A percentile compares a stretch with the other conserved stretches of the same genome.
These are phyloP conservation scores for Hymenopus coronatus DNA, from an alignment of 2,888 invertebrate species.

Conservation along the genomic window DNA sequence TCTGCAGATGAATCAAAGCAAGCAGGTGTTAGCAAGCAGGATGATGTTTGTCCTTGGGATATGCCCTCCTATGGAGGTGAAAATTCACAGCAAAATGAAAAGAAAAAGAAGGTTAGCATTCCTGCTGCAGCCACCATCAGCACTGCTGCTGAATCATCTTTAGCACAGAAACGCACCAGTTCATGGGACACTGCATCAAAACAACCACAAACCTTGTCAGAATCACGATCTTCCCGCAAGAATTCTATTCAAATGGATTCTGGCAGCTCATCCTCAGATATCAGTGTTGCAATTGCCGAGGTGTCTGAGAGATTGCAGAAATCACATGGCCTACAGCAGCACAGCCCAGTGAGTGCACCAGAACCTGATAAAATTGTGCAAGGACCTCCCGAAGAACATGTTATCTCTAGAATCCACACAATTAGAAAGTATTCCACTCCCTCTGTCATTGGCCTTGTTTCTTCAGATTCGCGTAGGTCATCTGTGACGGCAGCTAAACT, in stretches of 20 bases:
- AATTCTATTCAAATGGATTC: conserved; percentile 68
- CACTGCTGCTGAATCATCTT: neutral
- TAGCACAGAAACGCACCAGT: conserved; percentile 6
- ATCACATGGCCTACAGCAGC: conserved; percentile 59
- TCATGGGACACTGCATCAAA: conserved; percentile 4
- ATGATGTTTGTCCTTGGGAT: conserved; percentile 40
- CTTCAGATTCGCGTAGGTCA: conserved; percentile 43
- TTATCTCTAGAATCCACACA: conserved; percentile 34
- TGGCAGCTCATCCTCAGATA: conserved; percentile 72
- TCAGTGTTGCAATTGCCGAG: conserved; percentile 57
- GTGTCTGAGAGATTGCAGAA: conserved; percentile 60
- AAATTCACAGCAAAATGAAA: conserved; percentile 12
- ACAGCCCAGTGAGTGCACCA: conserved; percentile 30
- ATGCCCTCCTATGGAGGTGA: conserved; percentile 32
- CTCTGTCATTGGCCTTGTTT: conserved; percentile 31
- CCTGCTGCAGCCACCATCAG: neutral
- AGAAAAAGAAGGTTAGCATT: conserved; percentile 3
- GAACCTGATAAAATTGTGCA: conserved; percentile 45
- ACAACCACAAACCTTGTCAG: conserved; percentile 6
- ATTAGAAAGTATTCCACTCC: conserved; percentile 45
- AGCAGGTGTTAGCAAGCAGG: conserved; percentile 41
- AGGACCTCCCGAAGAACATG: conserved; percentile 40
- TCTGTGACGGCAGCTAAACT: conserved; percentile 41
- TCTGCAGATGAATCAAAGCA: conserved; percentile 32
- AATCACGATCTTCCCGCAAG: conserved; percentile 50